Conservation (phyloP, 2,113 vertebrate species). For the Picathartes gymnocephalus region DNA sequence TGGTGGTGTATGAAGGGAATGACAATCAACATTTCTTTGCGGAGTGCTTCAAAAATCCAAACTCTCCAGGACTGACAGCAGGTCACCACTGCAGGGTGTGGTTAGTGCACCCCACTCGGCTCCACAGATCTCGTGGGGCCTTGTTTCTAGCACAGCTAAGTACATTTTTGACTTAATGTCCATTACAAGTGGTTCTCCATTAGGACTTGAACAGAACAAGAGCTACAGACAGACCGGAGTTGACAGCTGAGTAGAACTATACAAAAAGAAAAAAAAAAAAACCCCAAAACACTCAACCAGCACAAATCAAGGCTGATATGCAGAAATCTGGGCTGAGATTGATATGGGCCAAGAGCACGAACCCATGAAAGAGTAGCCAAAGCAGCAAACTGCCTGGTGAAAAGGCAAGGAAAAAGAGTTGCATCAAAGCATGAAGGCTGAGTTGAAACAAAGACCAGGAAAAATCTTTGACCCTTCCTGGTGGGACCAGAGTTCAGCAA, state of each 20-base stretch:
- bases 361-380: neutral
- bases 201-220: neutral
- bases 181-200: neutral
- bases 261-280: too few species aligned
- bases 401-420: neutral
- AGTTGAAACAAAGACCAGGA: neutral
- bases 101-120: neutral
- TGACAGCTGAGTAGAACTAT: neutral
- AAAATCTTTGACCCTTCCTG: neutral
- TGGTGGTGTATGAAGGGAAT: neutral
- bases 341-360: rapidly evolving
- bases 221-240: neutral
- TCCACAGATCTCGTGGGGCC: neutral
- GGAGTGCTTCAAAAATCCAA: neutral
- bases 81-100: neutral
- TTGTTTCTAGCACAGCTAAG: neutral
- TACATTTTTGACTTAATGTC: neutral
- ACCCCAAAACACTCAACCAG: too few species aligned
- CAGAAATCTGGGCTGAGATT: neutral
- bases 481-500: neutral
- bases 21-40: neutral
- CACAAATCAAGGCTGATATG: neutral
- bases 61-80: neutral
- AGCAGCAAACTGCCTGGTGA: neutral
- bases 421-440: neutral